Evolutionary conservation across 2,113 vertebrate species (phyloP), one percentile per base, ranked within the genome.

Genomic region (Ramphastos sulfuratus): DNA sequence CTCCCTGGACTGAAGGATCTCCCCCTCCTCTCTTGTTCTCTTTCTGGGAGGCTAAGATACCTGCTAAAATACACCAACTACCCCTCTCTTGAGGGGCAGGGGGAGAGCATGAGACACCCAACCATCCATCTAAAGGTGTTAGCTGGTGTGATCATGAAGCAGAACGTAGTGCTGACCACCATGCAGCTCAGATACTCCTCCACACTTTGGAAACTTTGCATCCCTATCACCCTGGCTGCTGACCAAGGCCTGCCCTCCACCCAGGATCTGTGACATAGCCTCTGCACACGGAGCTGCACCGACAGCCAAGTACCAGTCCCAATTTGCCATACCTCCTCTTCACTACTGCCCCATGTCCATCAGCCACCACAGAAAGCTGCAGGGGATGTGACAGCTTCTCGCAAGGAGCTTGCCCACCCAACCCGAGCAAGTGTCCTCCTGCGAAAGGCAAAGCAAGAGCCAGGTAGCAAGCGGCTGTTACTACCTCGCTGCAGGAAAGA

Each of bases 401-500:
- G 83, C 80, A 61, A 79, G 48, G 61, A 23, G 14, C 58, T 54
- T 46, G 46, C 30, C 63, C 81, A 46, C 67, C 64, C 85, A 75
- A 48, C 55, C 69, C 3, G 30, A 90, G 91, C 93, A 93, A n/a
- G 58, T 59, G 63, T 61, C 25, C 56, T 84, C 78, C 69, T 2
- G 30, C 37, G 18, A 84, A 65, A 95, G 83, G 95, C 96, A 91
- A 93, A 94, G 94, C 94, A 6, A 98, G 95, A 98, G 97, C 97
- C 95, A 82, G 97, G 94, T 96, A 82, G 61, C 21, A 72, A 96
- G 97, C 92, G 31, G 94, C 95, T 96, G 96, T 98, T 98, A 98
- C 98, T 99, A 99, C 98, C 98, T 99, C 97, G 98, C 97, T 98
- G 98, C 98, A 98, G 98, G 97, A 98, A 98, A 98, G 98, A 97